Percentiles rank a stretch among this genome's conserved stretches.
These are phyloP conservation scores for Tipula confusa DNA, from an alignment of 2,888 invertebrate species.

Conservation along the genomic window DNA sequence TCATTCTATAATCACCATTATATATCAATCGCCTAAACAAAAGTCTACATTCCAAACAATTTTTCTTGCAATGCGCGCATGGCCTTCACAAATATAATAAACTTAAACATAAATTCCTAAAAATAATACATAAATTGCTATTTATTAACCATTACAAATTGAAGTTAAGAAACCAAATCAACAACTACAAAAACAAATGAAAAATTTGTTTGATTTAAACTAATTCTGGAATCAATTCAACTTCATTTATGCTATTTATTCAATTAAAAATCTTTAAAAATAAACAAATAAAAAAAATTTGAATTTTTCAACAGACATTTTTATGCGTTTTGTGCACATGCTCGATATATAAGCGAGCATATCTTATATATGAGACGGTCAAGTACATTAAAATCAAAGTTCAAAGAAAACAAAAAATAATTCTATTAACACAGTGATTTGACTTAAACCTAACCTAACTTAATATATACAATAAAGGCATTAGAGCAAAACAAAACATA, in stretches of 20 bases:
- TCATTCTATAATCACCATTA: no score
- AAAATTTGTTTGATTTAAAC: not conserved
- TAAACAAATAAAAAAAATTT: no score
- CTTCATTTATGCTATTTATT: not conserved
- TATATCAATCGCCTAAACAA: no score
- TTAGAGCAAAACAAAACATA: not conserved
- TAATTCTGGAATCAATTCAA: constrained; percentile 1
- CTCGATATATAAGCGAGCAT: not conserved
- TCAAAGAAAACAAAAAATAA: not conserved
- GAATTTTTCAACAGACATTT: not conserved
- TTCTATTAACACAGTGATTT: not conserved
- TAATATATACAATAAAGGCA: not conserved
- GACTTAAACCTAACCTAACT: not conserved
- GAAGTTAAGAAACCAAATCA: not conserved
- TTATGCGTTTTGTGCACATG: not conserved
- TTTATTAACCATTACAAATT: not conserved
- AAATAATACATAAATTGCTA: not conserved
- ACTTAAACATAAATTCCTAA: not conserved
- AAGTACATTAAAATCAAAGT: not conserved
- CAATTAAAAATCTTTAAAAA: no score
- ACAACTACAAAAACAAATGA: not conserved
- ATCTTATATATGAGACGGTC: not conserved
- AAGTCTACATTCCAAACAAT: not conserved
- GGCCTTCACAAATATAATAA: not conserved
- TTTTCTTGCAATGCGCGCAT: not conserved